Base-by-base conservation (phyloP, 2,113 vertebrate species). In the Zootoca vivipara region DNA sequence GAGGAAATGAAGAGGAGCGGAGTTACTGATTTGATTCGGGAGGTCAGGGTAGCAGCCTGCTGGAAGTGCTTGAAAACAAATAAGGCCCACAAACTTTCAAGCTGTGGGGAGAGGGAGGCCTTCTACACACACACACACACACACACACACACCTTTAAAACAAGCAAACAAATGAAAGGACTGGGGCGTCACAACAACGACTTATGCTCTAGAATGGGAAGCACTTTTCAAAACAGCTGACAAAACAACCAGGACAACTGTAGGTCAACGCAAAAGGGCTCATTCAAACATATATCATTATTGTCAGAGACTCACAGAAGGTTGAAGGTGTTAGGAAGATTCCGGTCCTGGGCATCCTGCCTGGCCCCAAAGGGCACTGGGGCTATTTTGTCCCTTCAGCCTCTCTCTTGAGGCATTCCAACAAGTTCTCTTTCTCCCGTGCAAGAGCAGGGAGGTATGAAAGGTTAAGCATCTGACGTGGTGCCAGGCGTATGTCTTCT, bases 1-100 rank as follows among this genome's bases (percentile, higher is more conserved):
- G 92, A 96, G 97, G 97, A 98, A 97, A 96, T 95, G 96, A 95
- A 96, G 96, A 96, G 93, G 90, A 93, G 92, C 93, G 92, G 95
- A 96, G 95, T 95, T 91, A 95, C 94, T 93, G 96, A 97, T 96
- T 95, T 95, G 91, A 83, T 94, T 96, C 90, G 87, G 87, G 96
- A 95, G 96, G 97, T 97, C 97, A 97, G 78, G 92, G 89, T 87
- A 90, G 93, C 95, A 95, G 92, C 92, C 90, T 81, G 94, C 9
- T 83, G 69, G 24, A 84, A 82, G 81, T 58, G 87, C 90, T 95
- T 24, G 28, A 79, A 8, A 2, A 73, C 7, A 81, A 62, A 12
- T 52, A 52, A 52, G 46, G 13, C 6, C 22, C 56, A 8, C 62
- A 78, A 24, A 82, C 95, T 92, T 93, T 95, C 92, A 93, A 52